A percentile compares a stretch with the other conserved stretches of the same genome.
phyloP scores from a whole-genome alignment of 2,113 vertebrate genomes.

The Hassar affinis region DNA sequence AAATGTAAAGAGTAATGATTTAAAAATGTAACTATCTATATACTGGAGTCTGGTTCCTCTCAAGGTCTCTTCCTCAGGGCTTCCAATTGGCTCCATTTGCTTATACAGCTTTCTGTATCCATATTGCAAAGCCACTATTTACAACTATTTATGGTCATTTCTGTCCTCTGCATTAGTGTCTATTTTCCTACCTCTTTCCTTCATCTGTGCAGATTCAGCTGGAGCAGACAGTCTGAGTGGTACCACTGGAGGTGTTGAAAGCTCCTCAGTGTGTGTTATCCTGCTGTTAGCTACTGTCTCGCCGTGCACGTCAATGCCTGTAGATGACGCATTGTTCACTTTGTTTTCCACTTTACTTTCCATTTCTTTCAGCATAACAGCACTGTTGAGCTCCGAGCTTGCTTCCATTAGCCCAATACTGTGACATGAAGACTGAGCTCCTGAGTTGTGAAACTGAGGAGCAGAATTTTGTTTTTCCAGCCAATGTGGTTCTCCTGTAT shows the following conservation, averaged over 20 bases:
- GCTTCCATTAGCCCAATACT: neutral
- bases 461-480: neutral
- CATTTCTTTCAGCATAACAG: neutral
- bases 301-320: neutral
- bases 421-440: slow-evolving; percentile 13
- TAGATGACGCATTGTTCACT: slow-evolving; percentile 14
- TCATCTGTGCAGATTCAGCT: neutral
- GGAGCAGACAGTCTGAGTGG: neutral
- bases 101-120: neutral
- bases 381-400: neutral
- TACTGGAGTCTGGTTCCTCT: neutral
- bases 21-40: neutral
- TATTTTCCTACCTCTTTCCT: slow-evolving; percentile 21
- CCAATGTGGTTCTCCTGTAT: neutral
- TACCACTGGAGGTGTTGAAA: slow-evolving; percentile 3
- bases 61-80: neutral
- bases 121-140: neutral
- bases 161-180: neutral
- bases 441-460: slow-evolving; percentile 2
- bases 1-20: neutral
- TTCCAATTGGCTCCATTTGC: neutral
- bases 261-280: neutral
- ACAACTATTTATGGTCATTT: neutral
- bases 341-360: neutral
- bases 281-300: neutral